Percentiles rank a stretch among this genome's conserved stretches.
These are phyloP conservation scores for Callipepla californica DNA, from an alignment of 2,113 vertebrate genomes.

Conservation along the genomic window DNA sequence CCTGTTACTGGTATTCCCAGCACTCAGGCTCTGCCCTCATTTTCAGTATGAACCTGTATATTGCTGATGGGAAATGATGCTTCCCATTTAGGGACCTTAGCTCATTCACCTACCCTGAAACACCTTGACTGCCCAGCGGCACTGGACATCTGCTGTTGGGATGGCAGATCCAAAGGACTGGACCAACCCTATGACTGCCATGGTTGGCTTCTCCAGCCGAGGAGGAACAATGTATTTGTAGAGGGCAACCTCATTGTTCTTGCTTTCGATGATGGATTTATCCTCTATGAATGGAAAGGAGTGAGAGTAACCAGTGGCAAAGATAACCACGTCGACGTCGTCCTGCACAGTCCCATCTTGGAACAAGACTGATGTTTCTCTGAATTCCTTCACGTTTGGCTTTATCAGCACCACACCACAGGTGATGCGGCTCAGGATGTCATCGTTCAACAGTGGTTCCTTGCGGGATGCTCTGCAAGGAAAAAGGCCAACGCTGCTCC, in stretches of 20 bases:
- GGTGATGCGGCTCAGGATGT: slow-evolving; percentile 82
- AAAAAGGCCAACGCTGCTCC: neutral
- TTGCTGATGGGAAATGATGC: neutral
- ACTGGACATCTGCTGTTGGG: slow-evolving; percentile 84
- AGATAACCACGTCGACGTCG: slow-evolving; percentile 82
- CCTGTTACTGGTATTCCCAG: neutral
- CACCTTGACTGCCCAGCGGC: slow-evolving; percentile 83
- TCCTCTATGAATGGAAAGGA: slow-evolving; percentile 83
- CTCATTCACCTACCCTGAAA: slow-evolving; percentile 80
- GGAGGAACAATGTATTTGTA: slow-evolving; percentile 86
- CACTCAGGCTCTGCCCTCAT: no score
- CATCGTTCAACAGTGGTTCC: slow-evolving; percentile 81
- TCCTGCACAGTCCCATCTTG: slow-evolving; percentile 84
- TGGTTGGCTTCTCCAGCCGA: slow-evolving; percentile 77
- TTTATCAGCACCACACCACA: slow-evolving; percentile 82
- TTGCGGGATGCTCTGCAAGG: slow-evolving; percentile 75
- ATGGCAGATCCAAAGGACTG: slow-evolving; percentile 80
- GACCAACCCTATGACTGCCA: slow-evolving; percentile 87
- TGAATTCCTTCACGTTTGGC: slow-evolving; percentile 81
- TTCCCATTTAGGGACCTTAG: neutral
- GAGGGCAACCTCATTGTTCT: slow-evolving; percentile 75
- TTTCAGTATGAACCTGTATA: neutral
- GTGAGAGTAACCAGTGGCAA: slow-evolving; percentile 86
- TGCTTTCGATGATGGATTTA: slow-evolving; percentile 73
- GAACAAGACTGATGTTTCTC: slow-evolving; percentile 80